Base-by-base conservation (phyloP, 1,140 invertebrate genomes). In the Papilio polyxenes region DNA sequence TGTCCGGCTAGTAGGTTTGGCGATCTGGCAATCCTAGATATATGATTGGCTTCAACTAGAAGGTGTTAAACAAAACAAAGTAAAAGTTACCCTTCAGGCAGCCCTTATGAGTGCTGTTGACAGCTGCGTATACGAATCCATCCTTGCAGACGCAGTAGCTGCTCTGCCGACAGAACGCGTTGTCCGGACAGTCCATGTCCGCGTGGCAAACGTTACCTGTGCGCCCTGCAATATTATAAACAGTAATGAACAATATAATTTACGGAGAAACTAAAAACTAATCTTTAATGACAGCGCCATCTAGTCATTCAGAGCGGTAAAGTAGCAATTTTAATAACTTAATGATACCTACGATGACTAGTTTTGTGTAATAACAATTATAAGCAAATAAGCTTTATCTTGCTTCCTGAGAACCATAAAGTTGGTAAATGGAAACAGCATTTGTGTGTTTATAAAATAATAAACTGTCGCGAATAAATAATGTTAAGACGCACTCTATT, bases 61-160 rank as follows among this genome's bases (percentile, higher is more conserved):
- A 59, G 17, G 17, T n/a, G 17, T 59, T 59, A 20, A 59, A 59
- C 56, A 59, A 59, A n/a, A 56, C 53, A 8, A 59, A 59, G 17
- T 6, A 56, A 53, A 20, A 53, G 51, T 17, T 17, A 95, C 94
- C 94, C 88, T 93, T 95, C 79, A 95, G 84, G 49, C 94, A 95
- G 4, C 92, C 92, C 76, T 93, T 93, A 77, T 92, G 89, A 0
- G 92, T 94, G 86, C 89, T 89, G 75, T 95, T 95, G 51, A 91
- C 86, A 0, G 91, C 91, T 1, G 91, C 91, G 77, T 94, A 93
- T 9, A 95, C 90, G 85, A 91, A 94, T 4, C 92, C 93, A 17
- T 94, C 91, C 75, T 95, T 95, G 85, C 94, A 95, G 11, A 92
- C 92, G 82, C 94, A 95, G 84, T 94, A 95, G 85, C 92, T 95